These are phyloP conservation scores for Drosophila parvula DNA, from an alignment of 1,140 invertebrate genomes.

Conservation along the genomic window DNA sequence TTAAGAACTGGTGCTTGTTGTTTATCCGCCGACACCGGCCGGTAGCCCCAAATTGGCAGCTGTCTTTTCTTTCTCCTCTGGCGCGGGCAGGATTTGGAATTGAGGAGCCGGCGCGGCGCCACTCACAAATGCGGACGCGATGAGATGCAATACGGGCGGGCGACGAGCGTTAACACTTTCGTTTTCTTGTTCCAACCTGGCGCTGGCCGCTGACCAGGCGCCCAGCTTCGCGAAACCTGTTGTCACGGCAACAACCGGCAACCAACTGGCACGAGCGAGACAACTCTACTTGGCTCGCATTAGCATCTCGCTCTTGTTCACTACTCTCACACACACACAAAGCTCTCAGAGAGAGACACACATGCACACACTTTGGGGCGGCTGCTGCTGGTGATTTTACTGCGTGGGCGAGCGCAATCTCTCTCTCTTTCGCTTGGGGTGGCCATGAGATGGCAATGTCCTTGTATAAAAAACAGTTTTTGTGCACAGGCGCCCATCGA, in stretches of 20 bases:
- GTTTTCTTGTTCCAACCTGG: slow-evolving; percentile 84
- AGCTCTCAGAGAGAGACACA: neutral
- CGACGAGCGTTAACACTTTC: slow-evolving; percentile 76
- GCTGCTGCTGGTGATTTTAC: neutral
- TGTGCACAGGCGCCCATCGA: slow-evolving; percentile 66
- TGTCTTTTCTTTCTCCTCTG: neutral
- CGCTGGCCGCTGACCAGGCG: slow-evolving; percentile 83
- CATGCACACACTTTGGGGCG: neutral
- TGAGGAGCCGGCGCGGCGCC: neutral
- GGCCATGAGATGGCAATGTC: slow-evolving; percentile 72
- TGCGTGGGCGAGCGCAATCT: slow-evolving; percentile 6
- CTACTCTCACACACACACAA: slow-evolving; percentile 2
- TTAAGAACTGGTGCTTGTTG: neutral
- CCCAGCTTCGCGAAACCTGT: slow-evolving; percentile 48
- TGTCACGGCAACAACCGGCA: slow-evolving; percentile 26
- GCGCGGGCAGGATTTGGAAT: neutral
- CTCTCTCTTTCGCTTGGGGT: slow-evolving; percentile 24
- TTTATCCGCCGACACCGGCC: neutral
- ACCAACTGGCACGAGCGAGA: slow-evolving; percentile 6
- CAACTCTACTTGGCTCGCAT: slow-evolving; percentile 2
- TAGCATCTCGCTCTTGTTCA: slow-evolving; percentile 29
- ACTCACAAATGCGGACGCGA: neutral
- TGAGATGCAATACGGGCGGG: slow-evolving; percentile 5
- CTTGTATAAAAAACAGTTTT: slow-evolving; percentile 83
- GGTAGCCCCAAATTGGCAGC: neutral